phyloP scores from a whole-genome alignment of 2,888 invertebrate species.

The Branchellion lobata region DNA sequence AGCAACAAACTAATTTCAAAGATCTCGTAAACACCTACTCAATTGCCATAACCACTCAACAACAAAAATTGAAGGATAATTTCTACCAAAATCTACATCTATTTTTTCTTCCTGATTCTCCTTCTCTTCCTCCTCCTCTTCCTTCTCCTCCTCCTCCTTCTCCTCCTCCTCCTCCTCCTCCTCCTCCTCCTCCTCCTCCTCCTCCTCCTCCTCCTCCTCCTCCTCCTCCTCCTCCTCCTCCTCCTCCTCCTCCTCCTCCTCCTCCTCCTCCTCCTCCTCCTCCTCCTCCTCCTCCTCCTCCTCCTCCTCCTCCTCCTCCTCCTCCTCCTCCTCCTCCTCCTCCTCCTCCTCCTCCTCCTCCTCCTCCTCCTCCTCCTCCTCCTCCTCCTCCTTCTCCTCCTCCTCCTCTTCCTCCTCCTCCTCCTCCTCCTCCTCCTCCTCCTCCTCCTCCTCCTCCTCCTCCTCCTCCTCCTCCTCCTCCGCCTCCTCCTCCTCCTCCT shows the following conservation, averaged over 20 bases:
- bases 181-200: slow-evolving; percentile 1
- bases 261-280: slow-evolving; percentile 32
- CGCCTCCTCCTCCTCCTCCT: not conserved
- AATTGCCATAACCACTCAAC: too few species aligned
- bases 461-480: not conserved
- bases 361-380: not conserved
- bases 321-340: not conserved
- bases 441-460: not conserved
- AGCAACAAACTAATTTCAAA: too few species aligned
- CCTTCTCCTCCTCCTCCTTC: not conserved
- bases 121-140: not conserved
- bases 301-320: slow-evolving; percentile 3
- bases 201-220: not conserved
- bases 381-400: not conserved
- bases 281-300: slow-evolving; percentile 23
- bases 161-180: slow-evolving; percentile 8
- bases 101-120: not conserved
- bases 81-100: too few species aligned
- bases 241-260: slow-evolving; percentile 13
- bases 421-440: not conserved
- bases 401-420: slow-evolving; percentile 3
- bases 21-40: too few species aligned
- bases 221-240: not conserved
- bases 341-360: not conserved
- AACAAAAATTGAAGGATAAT: too few species aligned